Evolutionary conservation across 2,113 vertebrate species (phyloP).

Genomic region (Hiodon alosoides): DNA sequence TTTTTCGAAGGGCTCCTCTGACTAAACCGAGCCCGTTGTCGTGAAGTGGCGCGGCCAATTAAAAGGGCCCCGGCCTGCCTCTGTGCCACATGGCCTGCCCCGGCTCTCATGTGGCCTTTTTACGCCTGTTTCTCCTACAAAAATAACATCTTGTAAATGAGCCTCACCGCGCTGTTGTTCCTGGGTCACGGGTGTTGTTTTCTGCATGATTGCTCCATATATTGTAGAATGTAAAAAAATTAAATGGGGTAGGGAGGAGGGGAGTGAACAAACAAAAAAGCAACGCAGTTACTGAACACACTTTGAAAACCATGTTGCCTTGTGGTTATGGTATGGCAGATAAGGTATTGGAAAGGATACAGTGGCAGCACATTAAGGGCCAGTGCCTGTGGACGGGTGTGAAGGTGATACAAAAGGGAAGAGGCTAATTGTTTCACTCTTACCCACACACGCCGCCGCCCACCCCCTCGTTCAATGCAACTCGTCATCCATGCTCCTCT

Average conservation of each 20-base stretch:
- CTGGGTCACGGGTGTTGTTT: background rate
- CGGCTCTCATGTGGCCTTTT: slow-evolving; percentile 8
- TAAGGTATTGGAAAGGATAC: too few species aligned
- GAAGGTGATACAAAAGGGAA: too few species aligned
- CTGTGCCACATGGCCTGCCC: background rate
- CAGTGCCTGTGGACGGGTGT: too few species aligned
- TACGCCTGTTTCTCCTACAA: slow-evolving; percentile 9
- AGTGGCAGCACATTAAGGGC: too few species aligned
- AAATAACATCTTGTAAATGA: slow-evolving; percentile 15
- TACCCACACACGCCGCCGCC: too few species aligned
- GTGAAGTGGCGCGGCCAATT: background rate
- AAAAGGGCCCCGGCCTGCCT: background rate
- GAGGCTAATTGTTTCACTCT: too few species aligned
- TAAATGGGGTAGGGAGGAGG: too few species aligned
- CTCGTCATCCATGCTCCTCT: too few species aligned
- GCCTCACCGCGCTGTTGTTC: background rate
- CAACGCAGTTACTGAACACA: background rate
- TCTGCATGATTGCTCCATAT: background rate
- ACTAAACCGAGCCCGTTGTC: slow-evolving; percentile 7
- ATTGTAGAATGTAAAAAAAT: background rate
- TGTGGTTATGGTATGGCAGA: too few species aligned
- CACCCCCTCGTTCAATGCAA: too few species aligned
- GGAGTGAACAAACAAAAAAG: background rate
- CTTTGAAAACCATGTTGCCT: background rate
- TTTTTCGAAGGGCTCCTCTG: background rate